These are phyloP conservation scores for Larimichthys crocea DNA, from an alignment of 2,113 vertebrate species.

Conservation along the genomic window DNA sequence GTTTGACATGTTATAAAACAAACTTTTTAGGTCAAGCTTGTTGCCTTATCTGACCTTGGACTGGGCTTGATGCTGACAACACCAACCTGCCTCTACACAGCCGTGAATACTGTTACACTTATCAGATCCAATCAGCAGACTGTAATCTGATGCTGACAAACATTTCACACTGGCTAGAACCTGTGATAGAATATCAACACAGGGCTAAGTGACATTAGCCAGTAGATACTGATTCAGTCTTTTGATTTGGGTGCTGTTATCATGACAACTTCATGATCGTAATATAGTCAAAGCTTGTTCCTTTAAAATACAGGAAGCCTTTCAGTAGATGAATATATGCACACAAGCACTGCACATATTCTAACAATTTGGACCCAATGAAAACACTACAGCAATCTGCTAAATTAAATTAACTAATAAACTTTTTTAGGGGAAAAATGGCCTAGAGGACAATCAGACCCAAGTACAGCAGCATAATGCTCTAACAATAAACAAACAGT, in stretches of 20 bases:
- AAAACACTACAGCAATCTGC: background rate
- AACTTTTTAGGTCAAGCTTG: background rate
- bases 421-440: background rate
- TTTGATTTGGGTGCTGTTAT: background rate
- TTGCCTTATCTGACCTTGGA: slow-evolving; percentile 22
- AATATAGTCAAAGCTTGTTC: background rate
- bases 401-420: background rate
- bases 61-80: slow-evolving; percentile 1
- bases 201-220: background rate
- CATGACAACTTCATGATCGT: background rate
- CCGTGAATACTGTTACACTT: slow-evolving; percentile 34
- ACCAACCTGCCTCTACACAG: slow-evolving; percentile 1
- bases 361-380: background rate
- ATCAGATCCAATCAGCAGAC: slow-evolving; percentile 32
- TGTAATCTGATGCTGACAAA: slow-evolving; percentile 44
- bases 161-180: slow-evolving; percentile 12
- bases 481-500: background rate
- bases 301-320: background rate
- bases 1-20: background rate
- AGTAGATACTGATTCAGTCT: background rate
- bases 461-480: background rate
- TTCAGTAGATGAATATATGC: background rate
- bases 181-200: slow-evolving; percentile 25
- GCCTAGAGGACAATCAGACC: background rate
- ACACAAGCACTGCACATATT: too few species aligned